Evolutionary conservation across 1,140 invertebrate genomes (phyloP).

Genomic region (Heliconius hewitsoni): DNA sequence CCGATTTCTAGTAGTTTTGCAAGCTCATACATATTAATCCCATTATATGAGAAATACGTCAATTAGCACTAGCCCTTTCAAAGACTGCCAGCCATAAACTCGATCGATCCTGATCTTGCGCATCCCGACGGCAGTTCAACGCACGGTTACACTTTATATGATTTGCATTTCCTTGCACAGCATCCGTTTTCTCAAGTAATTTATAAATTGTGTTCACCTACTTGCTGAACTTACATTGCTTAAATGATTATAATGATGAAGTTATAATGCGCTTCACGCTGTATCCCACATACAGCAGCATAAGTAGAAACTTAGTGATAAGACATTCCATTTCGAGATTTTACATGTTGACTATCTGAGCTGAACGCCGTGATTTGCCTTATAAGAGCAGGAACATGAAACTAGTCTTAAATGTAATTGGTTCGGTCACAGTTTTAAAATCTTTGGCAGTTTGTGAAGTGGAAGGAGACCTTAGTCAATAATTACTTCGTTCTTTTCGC

Average conservation of each 20-base stretch:
- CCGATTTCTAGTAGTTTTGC: no score
- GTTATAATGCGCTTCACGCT: no score
- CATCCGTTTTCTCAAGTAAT: slow-evolving; percentile 23
- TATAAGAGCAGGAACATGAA: not conserved
- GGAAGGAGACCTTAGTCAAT: no score
- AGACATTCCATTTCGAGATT: not conserved
- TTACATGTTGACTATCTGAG: not conserved
- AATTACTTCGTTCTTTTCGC: no score
- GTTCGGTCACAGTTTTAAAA: no score
- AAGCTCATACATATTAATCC: not conserved
- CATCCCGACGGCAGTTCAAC: not conserved
- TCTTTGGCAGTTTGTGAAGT: no score
- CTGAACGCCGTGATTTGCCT: not conserved
- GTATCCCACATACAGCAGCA: no score
- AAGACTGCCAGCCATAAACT: not conserved
- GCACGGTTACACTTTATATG: slow-evolving; percentile 20
- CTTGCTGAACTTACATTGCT: not conserved
- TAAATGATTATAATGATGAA: no score
- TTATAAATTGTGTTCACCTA: slow-evolving; percentile 12
- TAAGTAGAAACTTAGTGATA: not conserved
- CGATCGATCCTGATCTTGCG: slow-evolving; percentile 4
- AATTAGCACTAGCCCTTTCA: not conserved
- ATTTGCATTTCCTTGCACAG: slow-evolving; percentile 25
- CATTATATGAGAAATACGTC: not conserved
- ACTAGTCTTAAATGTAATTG: not conserved